These are phyloP conservation scores for Stramonita haemastoma DNA, from an alignment of 2,888 invertebrate species.

Conservation along the genomic window DNA sequence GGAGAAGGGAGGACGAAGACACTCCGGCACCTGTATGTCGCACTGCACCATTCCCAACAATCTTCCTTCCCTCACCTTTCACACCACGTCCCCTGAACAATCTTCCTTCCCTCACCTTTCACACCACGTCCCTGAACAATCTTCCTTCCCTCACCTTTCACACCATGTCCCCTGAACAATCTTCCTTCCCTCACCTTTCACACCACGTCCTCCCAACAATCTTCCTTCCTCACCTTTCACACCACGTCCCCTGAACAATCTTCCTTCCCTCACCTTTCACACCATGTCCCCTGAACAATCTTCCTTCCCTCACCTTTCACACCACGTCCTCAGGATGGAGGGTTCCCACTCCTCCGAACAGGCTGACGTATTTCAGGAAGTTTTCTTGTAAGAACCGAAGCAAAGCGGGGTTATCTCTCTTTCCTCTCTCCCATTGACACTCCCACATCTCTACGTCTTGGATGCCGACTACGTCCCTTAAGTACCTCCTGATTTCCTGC, in stretches of 20 bases:
- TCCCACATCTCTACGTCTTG: slow-evolving; percentile 39
- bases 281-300: too few species aligned
- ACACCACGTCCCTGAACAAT: too few species aligned
- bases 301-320: too few species aligned
- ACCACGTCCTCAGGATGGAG: not conserved
- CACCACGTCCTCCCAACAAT: too few species aligned
- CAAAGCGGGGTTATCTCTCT: not conserved
- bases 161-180: too few species aligned
- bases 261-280: too few species aligned
- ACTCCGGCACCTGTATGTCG: slow-evolving; percentile 29
- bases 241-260: too few species aligned
- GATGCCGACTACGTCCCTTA: not conserved
- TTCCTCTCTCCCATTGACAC: slow-evolving; percentile 25
- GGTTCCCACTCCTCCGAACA: not conserved
- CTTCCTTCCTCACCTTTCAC: too few species aligned
- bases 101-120: too few species aligned
- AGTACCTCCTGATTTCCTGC: not conserved
- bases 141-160: too few species aligned
- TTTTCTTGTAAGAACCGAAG: not conserved
- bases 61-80: not conserved
- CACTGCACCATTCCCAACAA: slow-evolving; percentile 35
- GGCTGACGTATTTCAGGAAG: not conserved
- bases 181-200: too few species aligned
- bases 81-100: too few species aligned
- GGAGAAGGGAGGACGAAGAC: not conserved